Percentiles rank a stretch among this genome's conserved stretches.
phyloP scores from a whole-genome alignment of 2,797 vertebrate species.

The Euthynnus affinis region DNA sequence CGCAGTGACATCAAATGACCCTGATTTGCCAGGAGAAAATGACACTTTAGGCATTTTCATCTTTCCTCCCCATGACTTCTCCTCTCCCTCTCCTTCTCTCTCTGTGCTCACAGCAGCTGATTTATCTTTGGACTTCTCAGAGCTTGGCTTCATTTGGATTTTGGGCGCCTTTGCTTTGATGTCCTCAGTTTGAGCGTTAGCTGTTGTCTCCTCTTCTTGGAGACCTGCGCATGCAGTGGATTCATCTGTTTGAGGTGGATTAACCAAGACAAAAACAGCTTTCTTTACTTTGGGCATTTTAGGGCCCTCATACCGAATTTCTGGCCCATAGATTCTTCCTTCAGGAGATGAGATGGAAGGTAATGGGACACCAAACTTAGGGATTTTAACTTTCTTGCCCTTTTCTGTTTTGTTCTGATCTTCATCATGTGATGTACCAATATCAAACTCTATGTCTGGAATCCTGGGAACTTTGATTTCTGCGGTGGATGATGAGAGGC shows the following conservation, averaged over 20 bases:
- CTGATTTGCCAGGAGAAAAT: constrained; percentile 78
- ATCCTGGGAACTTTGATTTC: constrained; percentile 75
- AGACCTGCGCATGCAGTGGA: constrained; percentile 37
- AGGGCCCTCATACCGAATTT: constrained; percentile 78
- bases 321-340: constrained; percentile 66
- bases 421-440: constrained; percentile 69
- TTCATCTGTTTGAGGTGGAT: constrained; percentile 73
- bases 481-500: constrained; percentile 38
- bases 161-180: constrained; percentile 74
- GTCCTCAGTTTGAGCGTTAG: constrained; percentile 56
- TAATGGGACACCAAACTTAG: constrained; percentile 85
- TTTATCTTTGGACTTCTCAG: constrained; percentile 81
- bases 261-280: constrained; percentile 83
- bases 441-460: constrained; percentile 84
- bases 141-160: constrained; percentile 80
- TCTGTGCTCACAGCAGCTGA: constrained; percentile 57
- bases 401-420: constrained; percentile 54
- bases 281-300: constrained; percentile 86
- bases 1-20: constrained; percentile 58
- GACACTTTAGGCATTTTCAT: constrained; percentile 84
- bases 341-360: constrained; percentile 79
- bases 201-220: constrained; percentile 45
- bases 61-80: constrained; percentile 66
- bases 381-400: constrained; percentile 85
- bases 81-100: constrained; percentile 51